Conservation (phyloP, 2,888 invertebrate species). For the Psylliodes chrysocephalus region DNA sequence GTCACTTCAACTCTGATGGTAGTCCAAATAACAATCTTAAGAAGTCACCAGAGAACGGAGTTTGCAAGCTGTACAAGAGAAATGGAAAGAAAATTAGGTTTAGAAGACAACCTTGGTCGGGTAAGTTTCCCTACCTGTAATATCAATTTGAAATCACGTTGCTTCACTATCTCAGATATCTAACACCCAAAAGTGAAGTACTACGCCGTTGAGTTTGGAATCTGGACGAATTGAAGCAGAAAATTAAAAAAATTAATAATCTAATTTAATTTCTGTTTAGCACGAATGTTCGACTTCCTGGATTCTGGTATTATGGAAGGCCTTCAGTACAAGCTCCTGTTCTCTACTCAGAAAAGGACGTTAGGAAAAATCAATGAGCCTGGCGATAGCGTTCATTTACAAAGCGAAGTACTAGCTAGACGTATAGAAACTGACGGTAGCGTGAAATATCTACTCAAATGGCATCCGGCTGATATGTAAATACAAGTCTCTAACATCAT, state of each 20-base stretch:
- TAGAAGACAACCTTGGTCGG: conserved; percentile 89
- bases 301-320: conserved; percentile 94
- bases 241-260: too few relatives aligned
- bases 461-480: conserved; percentile 90
- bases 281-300: conserved; percentile 93
- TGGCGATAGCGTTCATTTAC: conserved; percentile 76
- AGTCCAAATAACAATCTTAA: conserved; percentile 70
- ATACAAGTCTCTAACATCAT: too few relatives aligned
- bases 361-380: conserved; percentile 70
- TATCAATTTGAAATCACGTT: too few relatives aligned
- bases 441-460: conserved; percentile 77
- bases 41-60: conserved; percentile 79
- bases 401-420: conserved; percentile 75
- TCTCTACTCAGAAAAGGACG: conserved; percentile 70
- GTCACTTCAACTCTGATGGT: conserved; percentile 82
- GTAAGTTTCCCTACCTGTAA: conserved; percentile 69
- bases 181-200: too few relatives aligned
- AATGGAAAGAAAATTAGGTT: conserved; percentile 91
- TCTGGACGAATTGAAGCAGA: too few relatives aligned
- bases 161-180: too few relatives aligned
- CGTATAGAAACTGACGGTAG: conserved; percentile 73
- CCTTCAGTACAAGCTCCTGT: conserved; percentile 81
- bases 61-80: conserved; percentile 82
- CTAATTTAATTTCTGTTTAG: too few relatives aligned
- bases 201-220: too few relatives aligned